These are phyloP conservation scores for Sarcoramphus papa DNA, from an alignment of 2,797 vertebrate genomes.

Conservation along the genomic window DNA sequence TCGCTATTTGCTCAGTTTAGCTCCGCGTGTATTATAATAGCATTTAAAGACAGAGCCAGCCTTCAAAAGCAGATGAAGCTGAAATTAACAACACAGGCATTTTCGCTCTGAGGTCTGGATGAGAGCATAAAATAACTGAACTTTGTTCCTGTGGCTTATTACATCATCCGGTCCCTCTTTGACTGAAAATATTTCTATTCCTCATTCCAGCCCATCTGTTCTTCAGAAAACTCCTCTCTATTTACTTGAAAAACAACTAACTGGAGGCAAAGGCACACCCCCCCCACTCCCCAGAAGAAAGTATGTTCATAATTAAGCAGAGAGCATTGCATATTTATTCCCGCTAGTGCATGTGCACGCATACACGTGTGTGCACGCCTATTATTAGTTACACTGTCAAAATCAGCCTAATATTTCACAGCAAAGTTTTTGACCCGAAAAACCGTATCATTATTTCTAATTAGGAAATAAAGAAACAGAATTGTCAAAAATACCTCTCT, in stretches of 20 bases:
- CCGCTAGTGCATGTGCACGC: not conserved
- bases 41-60: conserved; percentile 23
- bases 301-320: conserved; percentile 21
- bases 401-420: conserved; percentile 10
- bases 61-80: conserved; percentile 40
- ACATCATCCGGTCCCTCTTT: conserved; percentile 46
- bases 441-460: conserved; percentile 47
- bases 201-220: conserved; percentile 61
- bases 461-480: conserved; percentile 37
- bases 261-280: not conserved
- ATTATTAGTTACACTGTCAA: conserved; percentile 39
- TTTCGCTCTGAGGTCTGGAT: conserved; percentile 41
- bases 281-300: not conserved
- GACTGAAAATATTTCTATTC: conserved; percentile 63
- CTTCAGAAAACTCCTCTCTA: conserved; percentile 42
- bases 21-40: not conserved
- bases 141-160: conserved; percentile 64
- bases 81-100: conserved; percentile 55
- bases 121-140: conserved; percentile 59
- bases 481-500: conserved; percentile 10
- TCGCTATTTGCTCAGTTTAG: not conserved
- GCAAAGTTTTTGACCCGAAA: conserved; percentile 20
- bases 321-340: not conserved
- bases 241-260: conserved; percentile 50
- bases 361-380: not conserved